Evolutionary conservation across 2,888 invertebrate genomes (phyloP).

Genomic region (Panzeria rudis): DNA sequence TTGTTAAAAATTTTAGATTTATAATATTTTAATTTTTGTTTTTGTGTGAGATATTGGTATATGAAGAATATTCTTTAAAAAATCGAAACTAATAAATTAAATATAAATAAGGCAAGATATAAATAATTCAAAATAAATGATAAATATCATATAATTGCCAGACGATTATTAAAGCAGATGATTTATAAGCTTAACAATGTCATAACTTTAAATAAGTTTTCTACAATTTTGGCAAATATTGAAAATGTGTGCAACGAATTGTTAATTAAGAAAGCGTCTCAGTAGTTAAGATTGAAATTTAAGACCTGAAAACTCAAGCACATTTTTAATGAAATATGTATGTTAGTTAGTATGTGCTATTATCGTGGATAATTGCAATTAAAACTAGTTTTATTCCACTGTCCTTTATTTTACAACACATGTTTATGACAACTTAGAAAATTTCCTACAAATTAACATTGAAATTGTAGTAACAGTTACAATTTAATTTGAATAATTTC

Average conservation of each 20-base stretch:
- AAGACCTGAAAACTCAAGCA: not conserved
- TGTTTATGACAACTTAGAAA: slow-evolving; percentile 16
- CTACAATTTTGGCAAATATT: not conserved
- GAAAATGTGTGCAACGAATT: slow-evolving; percentile 13
- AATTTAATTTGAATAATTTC: slow-evolving; percentile 32
- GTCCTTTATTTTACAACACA: not conserved
- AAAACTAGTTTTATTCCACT: not conserved
- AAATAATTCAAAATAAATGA: slow-evolving; percentile 34
- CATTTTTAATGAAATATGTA: not conserved
- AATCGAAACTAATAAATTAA: not conserved
- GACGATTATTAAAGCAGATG: slow-evolving; percentile 19
- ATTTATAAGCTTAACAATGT: slow-evolving; percentile 24
- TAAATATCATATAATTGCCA: slow-evolving; percentile 40
- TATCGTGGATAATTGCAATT: not conserved
- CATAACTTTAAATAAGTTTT: slow-evolving; percentile 16
- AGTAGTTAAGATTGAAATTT: not conserved
- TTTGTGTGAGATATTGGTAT: not conserved
- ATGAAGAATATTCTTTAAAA: not conserved
- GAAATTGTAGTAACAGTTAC: slow-evolving; percentile 30
- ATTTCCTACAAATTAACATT: slow-evolving; percentile 26
- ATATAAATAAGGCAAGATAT: not conserved
- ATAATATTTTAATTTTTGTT: not conserved
- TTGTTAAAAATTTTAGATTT: too few species aligned
- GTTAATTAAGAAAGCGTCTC: not conserved
- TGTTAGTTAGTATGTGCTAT: not conserved